A percentile compares a stretch with the other conserved stretches of the same genome.
Conservation (phyloP, 2,888 invertebrate species). For the Sussaba pulchella region DNA sequence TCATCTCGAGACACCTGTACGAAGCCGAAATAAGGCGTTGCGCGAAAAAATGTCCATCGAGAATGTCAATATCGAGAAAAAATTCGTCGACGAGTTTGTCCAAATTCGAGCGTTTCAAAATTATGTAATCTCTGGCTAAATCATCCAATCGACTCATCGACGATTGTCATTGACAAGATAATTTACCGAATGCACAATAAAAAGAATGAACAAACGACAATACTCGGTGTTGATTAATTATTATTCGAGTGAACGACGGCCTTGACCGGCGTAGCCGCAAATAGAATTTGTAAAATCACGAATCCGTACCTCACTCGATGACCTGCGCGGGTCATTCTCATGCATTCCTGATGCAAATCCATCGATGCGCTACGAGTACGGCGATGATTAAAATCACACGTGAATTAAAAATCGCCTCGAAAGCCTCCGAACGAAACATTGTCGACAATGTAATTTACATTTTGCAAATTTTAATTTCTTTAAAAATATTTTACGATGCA, state of each 20-base stretch:
- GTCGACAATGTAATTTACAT: too few relatives aligned
- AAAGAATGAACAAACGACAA: constrained; percentile 28
- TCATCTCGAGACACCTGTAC: constrained; percentile 49
- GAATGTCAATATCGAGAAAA: constrained; percentile 51
- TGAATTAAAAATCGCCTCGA: neutral
- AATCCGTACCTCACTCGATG: constrained; percentile 12
- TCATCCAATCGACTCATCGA: constrained; percentile 66
- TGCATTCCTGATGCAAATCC: neutral
- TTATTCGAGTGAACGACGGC: too few relatives aligned
- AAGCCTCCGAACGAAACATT: neutral
- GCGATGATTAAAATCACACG: neutral
- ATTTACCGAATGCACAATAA: constrained; percentile 55
- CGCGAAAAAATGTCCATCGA: constrained; percentile 49
- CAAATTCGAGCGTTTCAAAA: constrained; percentile 36
- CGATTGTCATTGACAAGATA: too few relatives aligned
- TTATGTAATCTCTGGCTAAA: constrained; percentile 65
- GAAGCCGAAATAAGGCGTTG: constrained; percentile 35
- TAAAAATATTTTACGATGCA: neutral
- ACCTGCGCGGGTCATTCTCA: constrained; percentile 18
- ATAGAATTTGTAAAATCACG: neutral
- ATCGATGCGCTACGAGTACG: neutral
- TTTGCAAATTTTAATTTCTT: neutral
- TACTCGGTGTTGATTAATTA: too few relatives aligned
- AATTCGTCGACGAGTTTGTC: constrained; percentile 48
- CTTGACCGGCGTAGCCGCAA: neutral